Conservation (phyloP, 2,888 invertebrate species). For the Neoitamus cyanurus region DNA sequence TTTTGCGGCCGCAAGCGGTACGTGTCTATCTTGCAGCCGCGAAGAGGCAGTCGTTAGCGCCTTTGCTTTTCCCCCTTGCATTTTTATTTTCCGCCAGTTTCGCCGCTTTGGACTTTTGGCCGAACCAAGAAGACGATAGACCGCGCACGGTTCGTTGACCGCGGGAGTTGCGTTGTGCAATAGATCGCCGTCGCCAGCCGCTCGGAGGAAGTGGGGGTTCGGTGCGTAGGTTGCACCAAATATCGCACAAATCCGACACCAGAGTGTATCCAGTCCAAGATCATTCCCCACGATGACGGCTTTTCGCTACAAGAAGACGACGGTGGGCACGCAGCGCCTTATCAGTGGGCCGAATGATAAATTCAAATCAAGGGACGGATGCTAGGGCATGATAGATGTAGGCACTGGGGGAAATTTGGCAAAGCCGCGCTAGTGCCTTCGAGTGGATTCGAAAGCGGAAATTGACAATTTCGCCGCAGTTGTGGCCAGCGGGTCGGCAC, state of each 20-base stretch:
- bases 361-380: neutral
- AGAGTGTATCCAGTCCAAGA: neutral
- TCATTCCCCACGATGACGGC: neutral
- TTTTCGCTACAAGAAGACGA: neutral
- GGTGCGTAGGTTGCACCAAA: slow-evolving; percentile 12
- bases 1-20: neutral
- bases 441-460: neutral
- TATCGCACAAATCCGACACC: neutral
- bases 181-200: neutral
- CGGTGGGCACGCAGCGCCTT: neutral
- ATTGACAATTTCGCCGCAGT: neutral
- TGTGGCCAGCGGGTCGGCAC: neutral
- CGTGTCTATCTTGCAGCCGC: neutral
- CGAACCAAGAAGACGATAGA: neutral
- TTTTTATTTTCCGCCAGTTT: neutral
- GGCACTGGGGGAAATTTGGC: neutral
- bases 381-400: neutral
- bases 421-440: neutral
- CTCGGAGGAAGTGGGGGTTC: neutral
- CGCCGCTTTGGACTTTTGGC: neutral
- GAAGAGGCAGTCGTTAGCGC: neutral
- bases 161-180: neutral
- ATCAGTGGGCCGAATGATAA: neutral
- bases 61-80: neutral
- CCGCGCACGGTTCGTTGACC: slow-evolving; percentile 28